Evolutionary conservation across 2,113 vertebrate genomes (phyloP).

Genomic region (Centropus bengalensis): DNA sequence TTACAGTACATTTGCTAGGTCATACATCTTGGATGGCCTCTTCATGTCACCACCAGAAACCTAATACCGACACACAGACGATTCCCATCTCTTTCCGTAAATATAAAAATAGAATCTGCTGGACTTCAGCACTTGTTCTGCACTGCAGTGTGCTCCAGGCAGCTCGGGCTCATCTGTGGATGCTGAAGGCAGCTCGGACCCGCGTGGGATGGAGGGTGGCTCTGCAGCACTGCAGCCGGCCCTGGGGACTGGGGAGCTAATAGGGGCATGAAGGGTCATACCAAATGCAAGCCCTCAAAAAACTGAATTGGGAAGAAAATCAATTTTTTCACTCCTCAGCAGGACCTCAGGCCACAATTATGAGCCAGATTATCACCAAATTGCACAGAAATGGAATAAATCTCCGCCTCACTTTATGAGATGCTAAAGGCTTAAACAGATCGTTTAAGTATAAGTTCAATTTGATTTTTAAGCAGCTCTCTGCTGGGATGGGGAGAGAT

Average conservation of each 20-base stretch:
- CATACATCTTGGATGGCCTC: conserved; percentile 48
- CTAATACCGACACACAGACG: not conserved
- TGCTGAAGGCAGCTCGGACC: not conserved
- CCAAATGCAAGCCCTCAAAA: not conserved
- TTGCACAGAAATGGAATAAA: not conserved
- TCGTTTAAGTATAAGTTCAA: not conserved
- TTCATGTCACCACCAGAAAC: conserved; percentile 33
- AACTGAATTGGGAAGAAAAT: not conserved
- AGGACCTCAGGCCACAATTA: not conserved
- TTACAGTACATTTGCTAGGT: conserved; percentile 55
- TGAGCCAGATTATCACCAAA: not conserved
- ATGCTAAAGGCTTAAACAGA: conserved; percentile 7
- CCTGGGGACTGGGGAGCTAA: not conserved
- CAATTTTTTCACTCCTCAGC: not conserved
- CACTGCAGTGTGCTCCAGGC: not conserved
- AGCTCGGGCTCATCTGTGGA: not conserved
- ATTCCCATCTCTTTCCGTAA: not conserved
- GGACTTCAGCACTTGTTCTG: not conserved
- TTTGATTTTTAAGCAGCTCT: conserved; percentile 31
- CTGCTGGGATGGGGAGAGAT: not conserved
- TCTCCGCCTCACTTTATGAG: not conserved
- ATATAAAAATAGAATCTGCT: conserved; percentile 15
- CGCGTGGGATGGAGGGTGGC: not conserved
- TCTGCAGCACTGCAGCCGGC: not conserved
- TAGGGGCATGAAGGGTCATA: accelerated